Evolutionary conservation across 2,797 vertebrate genomes (phyloP), one percentile per base, ranked within the genome.

Genomic region (Channallabes apus): DNA sequence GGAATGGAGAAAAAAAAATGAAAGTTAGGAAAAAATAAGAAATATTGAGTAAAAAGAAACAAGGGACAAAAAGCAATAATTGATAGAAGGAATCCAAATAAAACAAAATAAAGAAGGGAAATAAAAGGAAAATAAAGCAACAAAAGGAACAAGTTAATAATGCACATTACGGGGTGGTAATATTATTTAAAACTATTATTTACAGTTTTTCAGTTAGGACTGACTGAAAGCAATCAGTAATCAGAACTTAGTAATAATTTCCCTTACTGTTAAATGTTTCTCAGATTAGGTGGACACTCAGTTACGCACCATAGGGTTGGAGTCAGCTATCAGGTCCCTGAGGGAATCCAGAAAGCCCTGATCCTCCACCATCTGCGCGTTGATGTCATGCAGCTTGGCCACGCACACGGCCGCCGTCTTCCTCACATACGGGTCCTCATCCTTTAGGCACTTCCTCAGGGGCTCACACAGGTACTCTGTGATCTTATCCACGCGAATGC

Each of bases 331-430:
- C 87, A 99, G 97, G 89, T 99, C 98, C 15, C 97, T 94, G 80
- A 99, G 94, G 3, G 98, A 99, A 91, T 99, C 98, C 93, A 99
- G 94, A 91, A 99, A 99, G 7, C 98, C 98, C 88, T 99, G 98
- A 90, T 99, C 98, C 93, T 99, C 98, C 91, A 99, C 98, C 98
- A 99, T 99, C 92, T 99, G 98, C 82, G 98, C 98, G 0, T 99
- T 99, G 93, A 99, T 99, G 92, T 99, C 98, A 15, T 99, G 98
- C 84, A 99, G 97, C 88, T 99, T 99, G 0, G 98, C 98, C 90
- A 99, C 98, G 0, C 98, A 99, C 61, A 99, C 98, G 0, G 98
- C 98, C 0, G 98, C 98, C 0, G 98, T 99, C 94, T 99, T 99
- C 84, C 98, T 96, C 68, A 99, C 98, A 0, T 99, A 99, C 0